These are phyloP conservation scores for Brenthis daphne DNA, from an alignment of 2,888 invertebrate species.

Conservation along the genomic window DNA sequence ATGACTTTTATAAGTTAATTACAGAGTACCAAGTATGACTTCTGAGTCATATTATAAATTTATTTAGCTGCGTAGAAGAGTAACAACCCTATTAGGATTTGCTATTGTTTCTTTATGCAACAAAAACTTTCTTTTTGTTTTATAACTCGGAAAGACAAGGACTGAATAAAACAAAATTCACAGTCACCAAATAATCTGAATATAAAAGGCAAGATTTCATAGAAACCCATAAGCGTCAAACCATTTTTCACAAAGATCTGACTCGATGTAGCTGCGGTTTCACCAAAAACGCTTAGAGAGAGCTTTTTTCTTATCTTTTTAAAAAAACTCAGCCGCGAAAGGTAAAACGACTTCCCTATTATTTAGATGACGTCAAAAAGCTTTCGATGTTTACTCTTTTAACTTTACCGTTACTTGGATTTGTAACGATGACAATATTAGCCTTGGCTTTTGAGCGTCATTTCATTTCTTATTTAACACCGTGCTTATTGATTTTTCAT, in stretches of 20 bases:
- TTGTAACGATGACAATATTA: conserved; percentile 12
- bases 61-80: conserved; percentile 3
- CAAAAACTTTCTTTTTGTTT: not conserved
- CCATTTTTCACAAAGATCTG: conserved; percentile 39
- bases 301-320: conserved; percentile 53
- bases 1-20: conserved; percentile 13
- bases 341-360: conserved; percentile 62
- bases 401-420: conserved; percentile 29
- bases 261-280: conserved; percentile 47
- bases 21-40: not conserved
- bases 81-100: conserved; percentile 3
- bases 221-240: conserved; percentile 18
- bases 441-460: conserved; percentile 17
- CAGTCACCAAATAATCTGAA: conserved; percentile 9
- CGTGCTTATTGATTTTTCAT: conserved; percentile 15
- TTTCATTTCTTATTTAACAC: conserved; percentile 17
- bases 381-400: conserved; percentile 59
- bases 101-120: conserved; percentile 1
- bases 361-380: conserved; percentile 67
- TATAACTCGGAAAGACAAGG: not conserved
- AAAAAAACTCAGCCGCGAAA: conserved; percentile 55
- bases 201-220: conserved; percentile 17
- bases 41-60: conserved; percentile 14
- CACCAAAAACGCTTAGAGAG: conserved; percentile 47
- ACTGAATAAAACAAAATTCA: not conserved